A percentile compares a stretch with the other conserved stretches of the same genome.
These are phyloP conservation scores for Melitaea athalia DNA, from an alignment of 2,888 invertebrate genomes.

Conservation along the genomic window DNA sequence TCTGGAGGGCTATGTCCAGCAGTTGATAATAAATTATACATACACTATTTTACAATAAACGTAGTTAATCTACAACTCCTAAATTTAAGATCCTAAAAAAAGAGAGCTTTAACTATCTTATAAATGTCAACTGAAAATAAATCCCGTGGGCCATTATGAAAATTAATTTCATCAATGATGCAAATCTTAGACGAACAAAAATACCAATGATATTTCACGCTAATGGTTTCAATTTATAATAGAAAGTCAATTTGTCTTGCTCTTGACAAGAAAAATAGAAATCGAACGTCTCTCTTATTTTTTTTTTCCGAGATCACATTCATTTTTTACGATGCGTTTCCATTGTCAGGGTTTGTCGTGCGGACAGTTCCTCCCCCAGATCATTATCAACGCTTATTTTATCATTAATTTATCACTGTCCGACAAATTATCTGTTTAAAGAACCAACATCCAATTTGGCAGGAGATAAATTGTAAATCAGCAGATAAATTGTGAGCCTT, in stretches of 20 bases:
- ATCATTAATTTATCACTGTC: slow-evolving; percentile 77
- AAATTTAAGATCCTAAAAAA: background rate
- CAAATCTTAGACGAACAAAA: slow-evolving; percentile 14
- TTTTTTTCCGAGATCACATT: slow-evolving; percentile 39
- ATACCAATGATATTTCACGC: slow-evolving; percentile 16
- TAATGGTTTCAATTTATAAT: slow-evolving; percentile 23
- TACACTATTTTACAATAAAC: background rate
- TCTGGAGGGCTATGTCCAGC: too few relatives aligned
- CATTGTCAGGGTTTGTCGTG: slow-evolving; percentile 39
- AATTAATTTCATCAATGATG: slow-evolving; percentile 11
- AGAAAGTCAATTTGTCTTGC: slow-evolving; percentile 28
- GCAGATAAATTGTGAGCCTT: slow-evolving; percentile 25
- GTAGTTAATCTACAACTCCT: background rate
- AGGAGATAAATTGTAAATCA: slow-evolving; percentile 32
- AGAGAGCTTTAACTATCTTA: background rate
- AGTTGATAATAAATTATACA: too few relatives aligned
- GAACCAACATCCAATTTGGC: slow-evolving; percentile 34
- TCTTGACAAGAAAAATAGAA: slow-evolving; percentile 27
- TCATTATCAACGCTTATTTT: slow-evolving; percentile 76
- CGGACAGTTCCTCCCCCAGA: slow-evolving; percentile 61
- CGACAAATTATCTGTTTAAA: slow-evolving; percentile 63
- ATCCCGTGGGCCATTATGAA: background rate
- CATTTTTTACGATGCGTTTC: slow-evolving; percentile 62
- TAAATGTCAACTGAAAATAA: slow-evolving; percentile 2
- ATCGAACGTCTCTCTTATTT: slow-evolving; percentile 21